Evolutionary conservation across 1,140 invertebrate genomes (phyloP), one percentile per base, ranked within the genome.

Genomic region (Neelides sp.): DNA sequence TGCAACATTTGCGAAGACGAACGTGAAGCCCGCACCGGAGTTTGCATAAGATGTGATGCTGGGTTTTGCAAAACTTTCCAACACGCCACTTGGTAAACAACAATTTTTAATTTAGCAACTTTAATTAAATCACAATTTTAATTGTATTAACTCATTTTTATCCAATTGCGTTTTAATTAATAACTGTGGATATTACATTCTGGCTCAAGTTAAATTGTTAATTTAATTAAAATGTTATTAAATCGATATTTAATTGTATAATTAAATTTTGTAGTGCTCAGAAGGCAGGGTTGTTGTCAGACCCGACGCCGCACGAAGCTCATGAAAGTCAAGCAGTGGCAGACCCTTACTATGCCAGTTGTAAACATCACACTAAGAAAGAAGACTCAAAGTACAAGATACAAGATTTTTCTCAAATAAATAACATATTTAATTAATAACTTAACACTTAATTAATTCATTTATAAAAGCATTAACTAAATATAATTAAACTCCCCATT

Each of bases 51-150:
- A 55, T 98, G 94, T 70, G 95, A 98, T 72, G 93, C 93, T 22
- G 94, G 94, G 22, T 84, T 98, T 78, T 98, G 94, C 72, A 82
- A 91, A 64, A 90, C 84, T 0, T 92, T 87, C 71, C 97, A 98
- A 68, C 95, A 98, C 70, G 92, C 96, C 19, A 97, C 92, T 10
- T 98, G 89, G 85, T 89, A 73, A 68, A 63, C 61, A 30, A 45
- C 28, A 55, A 24, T 46, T 42, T 59, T 42, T 23, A 40, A 46
- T 47, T 34, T 42, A 30, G 45, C 20, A 7, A 28, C 30, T 23
- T 35, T 52, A 27, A 12, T 40, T 36, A 15, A 34, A 48, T 1
- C 27, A 13, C 36, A 17, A 36, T 43, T 19, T 3, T 39, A 54
- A 23, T 30, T 42, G 47, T 41, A 2, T 41, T 3, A 37, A 46